Percentiles rank a stretch among this genome's conserved stretches.
phyloP scores from a whole-genome alignment of 2,888 invertebrate genomes.

The Sminthurinus aureus region DNA sequence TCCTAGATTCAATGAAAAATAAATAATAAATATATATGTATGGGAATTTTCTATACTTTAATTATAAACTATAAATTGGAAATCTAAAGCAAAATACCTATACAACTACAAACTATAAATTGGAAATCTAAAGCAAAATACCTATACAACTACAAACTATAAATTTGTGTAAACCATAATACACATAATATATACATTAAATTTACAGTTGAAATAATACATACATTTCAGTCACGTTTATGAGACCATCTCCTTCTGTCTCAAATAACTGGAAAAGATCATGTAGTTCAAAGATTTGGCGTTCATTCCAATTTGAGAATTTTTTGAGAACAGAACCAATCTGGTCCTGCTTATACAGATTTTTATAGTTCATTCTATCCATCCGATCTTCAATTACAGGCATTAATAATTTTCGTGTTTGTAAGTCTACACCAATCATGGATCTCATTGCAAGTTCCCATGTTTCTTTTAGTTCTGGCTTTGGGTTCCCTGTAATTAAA shows the following conservation, averaged over 20 bases:
- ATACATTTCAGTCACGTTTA: conserved; percentile 21
- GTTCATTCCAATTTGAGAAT: conserved; percentile 26
- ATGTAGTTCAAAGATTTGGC: conserved; percentile 26
- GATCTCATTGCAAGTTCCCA: conserved; percentile 36
- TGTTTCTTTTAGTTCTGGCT: background rate
- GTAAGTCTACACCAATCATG: conserved; percentile 27
- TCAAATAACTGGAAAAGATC: conserved; percentile 37
- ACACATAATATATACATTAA: too few species aligned
- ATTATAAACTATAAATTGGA: too few species aligned
- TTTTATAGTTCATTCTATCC: background rate
- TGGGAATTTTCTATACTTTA: background rate
- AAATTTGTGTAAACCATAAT: too few species aligned
- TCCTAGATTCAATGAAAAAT: background rate
- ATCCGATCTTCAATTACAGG: conserved; percentile 24
- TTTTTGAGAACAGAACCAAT: background rate
- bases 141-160: too few species aligned
- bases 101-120: too few species aligned
- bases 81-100: too few species aligned
- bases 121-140: too few species aligned
- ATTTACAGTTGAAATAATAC: background rate
- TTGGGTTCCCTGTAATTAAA: conserved; percentile 12
- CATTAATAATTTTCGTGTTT: conserved; percentile 24
- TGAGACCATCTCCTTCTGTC: background rate
- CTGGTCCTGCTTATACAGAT: conserved; percentile 1
- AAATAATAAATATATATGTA: background rate